phyloP scores from a whole-genome alignment of 2,113 vertebrate species.

The Hyperopisus bebe region DNA sequence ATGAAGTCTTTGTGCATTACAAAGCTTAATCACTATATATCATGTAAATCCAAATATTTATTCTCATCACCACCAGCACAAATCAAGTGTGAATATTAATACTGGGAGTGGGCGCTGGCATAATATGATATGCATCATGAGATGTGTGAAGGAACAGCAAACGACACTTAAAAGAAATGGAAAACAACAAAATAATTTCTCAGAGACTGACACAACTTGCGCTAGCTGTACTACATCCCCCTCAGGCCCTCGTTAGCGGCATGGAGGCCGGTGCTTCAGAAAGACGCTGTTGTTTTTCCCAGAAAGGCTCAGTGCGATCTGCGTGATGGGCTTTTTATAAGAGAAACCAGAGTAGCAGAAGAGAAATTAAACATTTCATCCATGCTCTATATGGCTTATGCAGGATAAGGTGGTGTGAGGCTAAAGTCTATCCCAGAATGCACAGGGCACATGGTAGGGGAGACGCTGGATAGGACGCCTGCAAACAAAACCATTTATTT shows the following conservation, averaged over 20 bases:
- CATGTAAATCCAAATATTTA: neutral
- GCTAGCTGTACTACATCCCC: neutral
- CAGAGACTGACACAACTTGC: neutral
- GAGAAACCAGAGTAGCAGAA: neutral
- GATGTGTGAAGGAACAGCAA: neutral
- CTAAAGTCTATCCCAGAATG: neutral
- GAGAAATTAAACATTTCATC: neutral
- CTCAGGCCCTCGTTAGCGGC: neutral
- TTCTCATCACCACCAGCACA: neutral
- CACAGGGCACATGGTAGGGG: neutral
- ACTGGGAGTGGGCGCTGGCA: neutral
- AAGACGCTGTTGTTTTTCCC: neutral
- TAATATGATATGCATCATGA: neutral
- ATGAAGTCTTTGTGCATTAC: neutral
- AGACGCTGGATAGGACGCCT: neutral
- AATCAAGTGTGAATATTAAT: constrained; percentile 8
- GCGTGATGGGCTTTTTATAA: neutral
- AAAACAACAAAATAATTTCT: neutral
- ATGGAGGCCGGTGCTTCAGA: neutral
- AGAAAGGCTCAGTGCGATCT: neutral
- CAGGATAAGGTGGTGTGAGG: neutral
- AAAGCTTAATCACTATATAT: neutral
- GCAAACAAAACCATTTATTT: neutral
- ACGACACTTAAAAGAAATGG: neutral
- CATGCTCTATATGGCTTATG: neutral